Evolutionary conservation across 2,113 vertebrate species (phyloP).

Genomic region (Phylloscopus whistleri): DNA sequence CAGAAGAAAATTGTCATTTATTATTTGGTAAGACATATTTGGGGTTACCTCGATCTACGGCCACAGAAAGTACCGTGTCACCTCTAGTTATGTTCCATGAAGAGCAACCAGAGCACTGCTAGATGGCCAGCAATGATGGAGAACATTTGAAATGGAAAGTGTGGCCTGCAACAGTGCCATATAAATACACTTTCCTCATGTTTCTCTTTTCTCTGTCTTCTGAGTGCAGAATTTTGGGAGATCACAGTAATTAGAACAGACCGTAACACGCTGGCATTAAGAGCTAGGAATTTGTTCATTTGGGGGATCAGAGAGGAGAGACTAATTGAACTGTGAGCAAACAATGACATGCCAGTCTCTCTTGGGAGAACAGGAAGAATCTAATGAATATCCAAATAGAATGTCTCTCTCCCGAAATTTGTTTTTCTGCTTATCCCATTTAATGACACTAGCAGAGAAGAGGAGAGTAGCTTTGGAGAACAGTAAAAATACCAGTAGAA

Average conservation of each 20-base stretch:
- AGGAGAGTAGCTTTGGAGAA: not conserved
- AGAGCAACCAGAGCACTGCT: not conserved
- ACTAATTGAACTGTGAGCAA: not conserved
- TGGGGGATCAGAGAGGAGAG: not conserved
- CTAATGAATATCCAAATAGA: not conserved
- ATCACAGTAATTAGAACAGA: not conserved
- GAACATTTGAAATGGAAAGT: not conserved
- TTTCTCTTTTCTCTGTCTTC: not conserved
- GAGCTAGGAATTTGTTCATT: not conserved
- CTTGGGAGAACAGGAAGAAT: not conserved
- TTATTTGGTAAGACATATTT: conserved; percentile 70
- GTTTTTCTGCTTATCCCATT: not conserved
- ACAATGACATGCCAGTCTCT: not conserved
- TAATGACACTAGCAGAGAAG: not conserved
- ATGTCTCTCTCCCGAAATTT: not conserved
- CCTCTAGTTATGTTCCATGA: not conserved
- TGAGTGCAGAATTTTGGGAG: not conserved
- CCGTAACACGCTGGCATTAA: not conserved
- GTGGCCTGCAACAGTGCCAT: not conserved
- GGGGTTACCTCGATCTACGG: not conserved
- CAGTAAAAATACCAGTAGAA: not conserved
- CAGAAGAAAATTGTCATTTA: conserved; percentile 58
- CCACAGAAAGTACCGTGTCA: not conserved
- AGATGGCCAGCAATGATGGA: not conserved
- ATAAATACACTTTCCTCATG: not conserved